phyloP scores from a whole-genome alignment of 2,797 vertebrate genomes.

The Oryzias sinensis region DNA sequence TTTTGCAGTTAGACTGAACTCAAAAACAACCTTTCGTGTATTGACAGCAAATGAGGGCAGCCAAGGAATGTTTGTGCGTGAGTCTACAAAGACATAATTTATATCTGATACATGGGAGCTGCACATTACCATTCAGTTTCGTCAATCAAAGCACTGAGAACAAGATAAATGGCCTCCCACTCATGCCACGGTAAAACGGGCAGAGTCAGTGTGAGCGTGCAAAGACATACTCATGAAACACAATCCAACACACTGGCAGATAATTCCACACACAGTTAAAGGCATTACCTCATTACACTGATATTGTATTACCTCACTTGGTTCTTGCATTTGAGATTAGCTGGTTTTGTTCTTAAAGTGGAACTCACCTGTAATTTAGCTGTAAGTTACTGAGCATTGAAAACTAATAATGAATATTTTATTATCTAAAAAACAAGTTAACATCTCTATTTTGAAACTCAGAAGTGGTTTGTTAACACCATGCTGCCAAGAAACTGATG shows the following conservation, averaged over 20 bases:
- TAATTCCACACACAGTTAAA: conserved; percentile 8
- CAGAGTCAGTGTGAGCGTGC: neutral
- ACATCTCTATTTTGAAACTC: neutral
- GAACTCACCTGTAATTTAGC: too few relatives aligned
- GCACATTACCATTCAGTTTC: conserved; percentile 17
- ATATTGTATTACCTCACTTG: too few relatives aligned
- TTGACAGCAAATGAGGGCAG: conserved; percentile 17
- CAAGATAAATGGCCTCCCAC: conserved; percentile 26
- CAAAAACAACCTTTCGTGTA: conserved; percentile 23
- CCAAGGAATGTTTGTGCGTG: conserved; percentile 47
- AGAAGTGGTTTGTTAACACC: conserved; percentile 1
- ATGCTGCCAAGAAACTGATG: conserved; percentile 9
- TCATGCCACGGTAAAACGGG: conserved; percentile 6
- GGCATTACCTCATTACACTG: too few relatives aligned
- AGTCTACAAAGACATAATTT: conserved; percentile 33
- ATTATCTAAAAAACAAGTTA: conserved; percentile 1
- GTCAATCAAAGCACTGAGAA: conserved; percentile 45
- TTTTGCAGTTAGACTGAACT: conserved; percentile 26
- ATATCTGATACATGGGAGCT: conserved; percentile 50
- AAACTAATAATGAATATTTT: too few relatives aligned
- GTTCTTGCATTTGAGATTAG: neutral
- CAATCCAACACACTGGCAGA: conserved; percentile 16
- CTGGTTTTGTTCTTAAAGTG: neutral
- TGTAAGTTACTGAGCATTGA: too few relatives aligned
- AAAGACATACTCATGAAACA: neutral